Evolutionary conservation across 2,797 vertebrate genomes (phyloP).

Genomic region (Spondyliosoma cantharus): DNA sequence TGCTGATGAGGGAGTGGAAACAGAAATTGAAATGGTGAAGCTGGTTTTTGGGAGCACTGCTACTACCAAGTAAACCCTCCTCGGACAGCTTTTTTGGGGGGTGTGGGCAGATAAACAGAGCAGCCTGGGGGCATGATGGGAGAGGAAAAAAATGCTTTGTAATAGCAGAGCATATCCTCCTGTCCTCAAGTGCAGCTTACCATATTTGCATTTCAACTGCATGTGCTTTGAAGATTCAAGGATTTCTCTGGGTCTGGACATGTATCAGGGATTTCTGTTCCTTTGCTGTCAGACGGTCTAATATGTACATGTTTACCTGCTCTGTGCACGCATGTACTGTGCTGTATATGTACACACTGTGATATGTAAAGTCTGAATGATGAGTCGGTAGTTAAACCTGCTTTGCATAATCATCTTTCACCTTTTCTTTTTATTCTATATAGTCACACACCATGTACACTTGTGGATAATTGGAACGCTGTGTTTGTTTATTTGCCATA

Average conservation of each 20-base stretch:
- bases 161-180: conserved; percentile 72
- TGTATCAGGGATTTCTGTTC: conserved; percentile 44
- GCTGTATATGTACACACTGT: conserved; percentile 11
- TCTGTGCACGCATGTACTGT: conserved; percentile 4
- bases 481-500: conserved; percentile 62
- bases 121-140: conserved; percentile 69
- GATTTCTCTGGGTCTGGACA: conserved; percentile 67
- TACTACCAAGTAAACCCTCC: conserved; percentile 40
- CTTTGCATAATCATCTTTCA: conserved; percentile 43
- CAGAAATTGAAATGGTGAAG: conserved; percentile 37
- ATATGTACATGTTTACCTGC: conserved; percentile 30
- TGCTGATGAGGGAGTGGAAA: conserved; percentile 31
- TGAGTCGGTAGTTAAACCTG: conserved; percentile 19
- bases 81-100: conserved; percentile 50
- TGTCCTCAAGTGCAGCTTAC: conserved; percentile 80
- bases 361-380: conserved; percentile 16
- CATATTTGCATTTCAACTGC: conserved; percentile 77
- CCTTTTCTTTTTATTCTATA: conserved; percentile 32
- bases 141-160: conserved; percentile 55
- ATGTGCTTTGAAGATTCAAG: conserved; percentile 81
- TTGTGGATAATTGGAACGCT: conserved; percentile 42
- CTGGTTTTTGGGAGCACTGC: conserved; percentile 15
- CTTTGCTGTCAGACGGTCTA: conserved; percentile 17
- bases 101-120: conserved; percentile 76
- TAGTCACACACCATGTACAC: conserved; percentile 17